Conservation (phyloP, 2,888 invertebrate species). For the Mesorhabditis belari region DNA sequence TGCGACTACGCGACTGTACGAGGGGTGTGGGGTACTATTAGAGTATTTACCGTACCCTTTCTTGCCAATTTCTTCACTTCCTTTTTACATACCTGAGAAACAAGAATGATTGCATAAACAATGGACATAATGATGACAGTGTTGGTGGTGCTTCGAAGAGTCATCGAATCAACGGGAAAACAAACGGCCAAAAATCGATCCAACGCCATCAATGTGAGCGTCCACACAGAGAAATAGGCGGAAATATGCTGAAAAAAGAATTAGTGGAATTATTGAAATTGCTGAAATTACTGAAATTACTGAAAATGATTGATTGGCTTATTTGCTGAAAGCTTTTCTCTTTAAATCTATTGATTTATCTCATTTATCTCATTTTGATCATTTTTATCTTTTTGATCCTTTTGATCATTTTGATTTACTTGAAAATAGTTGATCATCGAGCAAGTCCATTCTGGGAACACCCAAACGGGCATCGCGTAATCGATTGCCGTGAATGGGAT, state of each 20-base stretch:
- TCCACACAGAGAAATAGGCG: slow-evolving; percentile 86
- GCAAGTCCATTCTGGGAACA: slow-evolving; percentile 82
- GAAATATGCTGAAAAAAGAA: slow-evolving; percentile 71
- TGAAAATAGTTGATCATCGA: slow-evolving; percentile 78
- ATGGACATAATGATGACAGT: slow-evolving; percentile 35
- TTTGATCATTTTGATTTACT: slow-evolving; percentile 11
- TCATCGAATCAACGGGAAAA: slow-evolving; percentile 67
- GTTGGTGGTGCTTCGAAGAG: slow-evolving; percentile 39
- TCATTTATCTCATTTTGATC: too few relatives aligned
- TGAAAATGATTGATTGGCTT: too few relatives aligned
- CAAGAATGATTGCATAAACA: slow-evolving; percentile 39
- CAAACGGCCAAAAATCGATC: slow-evolving; percentile 86
- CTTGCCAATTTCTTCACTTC: too few relatives aligned
- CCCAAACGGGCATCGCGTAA: slow-evolving; percentile 80
- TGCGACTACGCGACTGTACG: too few relatives aligned
- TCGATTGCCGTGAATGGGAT: slow-evolving; percentile 87
- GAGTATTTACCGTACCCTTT: too few relatives aligned
- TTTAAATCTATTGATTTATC: too few relatives aligned
- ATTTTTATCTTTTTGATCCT: neutral
- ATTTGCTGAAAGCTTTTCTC: too few relatives aligned
- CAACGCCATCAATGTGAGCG: slow-evolving; percentile 83
- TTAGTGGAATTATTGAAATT: too few relatives aligned
- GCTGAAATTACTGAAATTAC: too few relatives aligned
- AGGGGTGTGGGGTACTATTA: too few relatives aligned
- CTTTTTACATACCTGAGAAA: slow-evolving; percentile 44